Conservation (phyloP, 2,888 invertebrate genomes). For the Augochlorella aurata region DNA sequence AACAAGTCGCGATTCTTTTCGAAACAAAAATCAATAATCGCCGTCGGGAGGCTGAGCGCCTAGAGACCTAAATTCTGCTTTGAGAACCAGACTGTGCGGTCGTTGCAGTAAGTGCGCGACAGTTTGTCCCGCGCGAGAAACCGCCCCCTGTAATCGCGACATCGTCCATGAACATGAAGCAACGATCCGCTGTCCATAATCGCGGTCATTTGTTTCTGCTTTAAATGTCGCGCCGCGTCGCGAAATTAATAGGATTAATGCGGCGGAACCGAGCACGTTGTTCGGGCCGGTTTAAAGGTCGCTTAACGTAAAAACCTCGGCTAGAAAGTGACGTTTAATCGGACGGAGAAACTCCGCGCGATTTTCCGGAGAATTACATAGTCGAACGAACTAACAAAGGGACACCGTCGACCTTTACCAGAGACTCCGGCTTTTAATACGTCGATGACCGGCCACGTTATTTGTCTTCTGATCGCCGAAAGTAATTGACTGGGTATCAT, state of each 20-base stretch:
- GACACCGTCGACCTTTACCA: too few species aligned
- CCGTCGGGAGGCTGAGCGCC: constrained; percentile 19
- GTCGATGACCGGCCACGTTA: too few species aligned
- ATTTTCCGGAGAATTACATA: neutral
- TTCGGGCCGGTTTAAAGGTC: neutral
- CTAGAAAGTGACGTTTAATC: constrained; percentile 16
- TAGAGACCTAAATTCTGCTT: constrained; percentile 59
- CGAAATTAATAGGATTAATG: neutral
- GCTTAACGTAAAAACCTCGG: neutral
- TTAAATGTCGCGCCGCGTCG: neutral
- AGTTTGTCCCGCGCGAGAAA: constrained; percentile 29
- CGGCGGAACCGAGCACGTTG: neutral
- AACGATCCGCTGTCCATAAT: neutral
- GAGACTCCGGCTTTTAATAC: too few species aligned
- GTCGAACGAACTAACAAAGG: too few species aligned
- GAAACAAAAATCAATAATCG: constrained; percentile 72
- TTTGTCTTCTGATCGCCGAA: too few species aligned
- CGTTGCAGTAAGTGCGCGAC: constrained; percentile 16
- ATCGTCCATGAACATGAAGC: constrained; percentile 24
- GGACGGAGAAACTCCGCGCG: neutral
- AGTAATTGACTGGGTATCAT: too few species aligned
- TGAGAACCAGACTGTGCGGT: constrained; percentile 42
- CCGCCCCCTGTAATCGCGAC: constrained; percentile 11
- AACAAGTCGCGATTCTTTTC: constrained; percentile 51
- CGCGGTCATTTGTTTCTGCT: neutral